Percentiles rank a stretch among this genome's conserved stretches.
These are phyloP conservation scores for Mungos mungo DNA, from an alignment of 2,113 vertebrate species.

Conservation along the genomic window DNA sequence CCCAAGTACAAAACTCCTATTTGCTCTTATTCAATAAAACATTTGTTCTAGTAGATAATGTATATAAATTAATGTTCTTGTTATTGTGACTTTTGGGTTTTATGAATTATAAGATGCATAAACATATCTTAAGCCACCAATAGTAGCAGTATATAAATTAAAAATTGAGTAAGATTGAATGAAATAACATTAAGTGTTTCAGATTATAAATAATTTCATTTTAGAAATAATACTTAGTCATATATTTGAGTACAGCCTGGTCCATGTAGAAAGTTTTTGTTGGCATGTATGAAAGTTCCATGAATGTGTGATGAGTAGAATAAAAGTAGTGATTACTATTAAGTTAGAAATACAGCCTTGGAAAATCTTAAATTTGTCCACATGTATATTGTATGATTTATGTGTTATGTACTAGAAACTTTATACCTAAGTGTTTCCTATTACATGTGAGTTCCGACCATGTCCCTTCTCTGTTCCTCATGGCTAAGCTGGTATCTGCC, in stretches of 20 bases:
- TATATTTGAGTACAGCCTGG: neutral
- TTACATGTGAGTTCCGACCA: neutral
- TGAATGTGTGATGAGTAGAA: neutral
- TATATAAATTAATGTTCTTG: neutral
- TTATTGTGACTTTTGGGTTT: neutral
- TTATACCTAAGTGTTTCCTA: neutral
- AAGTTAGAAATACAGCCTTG: neutral
- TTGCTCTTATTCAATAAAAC: neutral
- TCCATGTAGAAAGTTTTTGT: neutral
- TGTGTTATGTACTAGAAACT: neutral
- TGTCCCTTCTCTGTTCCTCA: neutral
- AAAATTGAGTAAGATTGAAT: neutral
- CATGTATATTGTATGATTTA: neutral
- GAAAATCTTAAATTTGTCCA: neutral
- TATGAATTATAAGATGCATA: neutral
- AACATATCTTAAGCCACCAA: neutral
- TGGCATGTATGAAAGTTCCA: neutral
- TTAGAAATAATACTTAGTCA: conserved; percentile 6
- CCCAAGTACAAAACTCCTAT: neutral
- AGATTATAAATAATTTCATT: neutral
- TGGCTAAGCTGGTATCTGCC: neutral
- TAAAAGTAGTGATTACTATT: conserved; percentile 24
- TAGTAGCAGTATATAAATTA: neutral
- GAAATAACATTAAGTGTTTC: neutral
- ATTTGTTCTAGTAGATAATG: neutral